Evolutionary conservation across 2,888 invertebrate genomes (phyloP).

Genomic region (Zootermopsis nevadensis): DNA sequence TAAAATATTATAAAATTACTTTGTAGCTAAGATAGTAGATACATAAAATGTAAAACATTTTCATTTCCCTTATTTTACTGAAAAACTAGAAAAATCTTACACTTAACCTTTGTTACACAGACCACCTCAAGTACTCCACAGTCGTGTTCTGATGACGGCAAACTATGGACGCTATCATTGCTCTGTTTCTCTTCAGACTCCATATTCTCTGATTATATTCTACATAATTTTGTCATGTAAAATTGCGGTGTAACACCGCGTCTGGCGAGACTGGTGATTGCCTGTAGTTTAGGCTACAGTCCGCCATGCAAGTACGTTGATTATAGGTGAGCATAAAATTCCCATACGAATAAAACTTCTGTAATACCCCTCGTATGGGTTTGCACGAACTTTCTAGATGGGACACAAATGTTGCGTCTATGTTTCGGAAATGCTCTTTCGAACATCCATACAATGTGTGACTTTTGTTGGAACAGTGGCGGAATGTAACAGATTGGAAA

Average conservation of each 20-base stretch:
- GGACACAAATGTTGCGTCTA: slow-evolving; percentile 20
- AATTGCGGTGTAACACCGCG: background rate
- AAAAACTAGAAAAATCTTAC: background rate
- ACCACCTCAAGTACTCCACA: background rate
- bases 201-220: slow-evolving; percentile 13
- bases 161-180: background rate
- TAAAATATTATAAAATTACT: too few relatives aligned
- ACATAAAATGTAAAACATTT: too few relatives aligned
- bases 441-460: slow-evolving; percentile 2
- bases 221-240: background rate
- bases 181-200: background rate
- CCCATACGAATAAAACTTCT: slow-evolving; percentile 26
- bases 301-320: background rate
- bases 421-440: slow-evolving; percentile 4
- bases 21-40: too few relatives aligned
- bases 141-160: background rate
- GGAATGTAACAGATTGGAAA: background rate
- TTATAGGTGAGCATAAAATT: slow-evolving; percentile 26
- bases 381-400: slow-evolving; percentile 21
- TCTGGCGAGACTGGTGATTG: slow-evolving; percentile 10
- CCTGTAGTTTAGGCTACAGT: slow-evolving; percentile 15
- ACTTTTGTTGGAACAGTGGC: slow-evolving; percentile 9
- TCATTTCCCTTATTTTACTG: too few relatives aligned
- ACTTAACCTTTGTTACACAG: background rate
- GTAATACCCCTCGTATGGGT: slow-evolving; percentile 18